Evolutionary conservation across 1,140 invertebrate genomes (phyloP), one percentile per base, ranked within the genome.

Genomic region (Diorhabda sublineata): DNA sequence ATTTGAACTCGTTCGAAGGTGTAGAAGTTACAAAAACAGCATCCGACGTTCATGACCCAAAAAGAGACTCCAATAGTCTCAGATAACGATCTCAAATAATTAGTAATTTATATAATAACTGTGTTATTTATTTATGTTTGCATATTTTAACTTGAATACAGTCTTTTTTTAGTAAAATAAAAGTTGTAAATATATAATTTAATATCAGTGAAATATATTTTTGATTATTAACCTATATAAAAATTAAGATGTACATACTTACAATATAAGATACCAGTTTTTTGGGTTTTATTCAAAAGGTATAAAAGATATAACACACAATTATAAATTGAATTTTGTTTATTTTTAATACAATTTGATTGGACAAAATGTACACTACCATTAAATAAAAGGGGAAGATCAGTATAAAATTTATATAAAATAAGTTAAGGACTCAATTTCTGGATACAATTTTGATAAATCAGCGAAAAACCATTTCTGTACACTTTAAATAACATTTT

Each of bases 1-100:
- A 75, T 90, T 91, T 72, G 90, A 91, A 73, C 81, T 90, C 63
- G 87, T 91, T 67, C 84, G 90, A 65, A 86, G 89, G 64, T 92
- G 90, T 83, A 62, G 78, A 67, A 73, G 74, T 63, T 78, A 76
- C 66, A 79, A 79, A 69, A 77, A 75, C 61, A 72, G 68, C 62
- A 58, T 74, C 57, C 59, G 73, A 64, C 26, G 64, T 5, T 57
- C 64, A 47, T 65, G 64, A 57, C 47, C n/a, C 26, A 6, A 5
- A 45, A 64, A 58, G 45, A 61, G 59, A 8, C 42, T 26, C 9
- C 26, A 41, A 61, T 61, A 61, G 42, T 6, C 8, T 11, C 26
- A 42, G 26, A 26, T 52, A 52, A 8, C n/a, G 47, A 52, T 52
- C 47, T 52, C 47, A 52, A 2, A 8, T 52, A 52, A 8, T 52